These are phyloP conservation scores for Fragum whitleyi DNA, from an alignment of 2,888 invertebrate species.

Conservation along the genomic window DNA sequence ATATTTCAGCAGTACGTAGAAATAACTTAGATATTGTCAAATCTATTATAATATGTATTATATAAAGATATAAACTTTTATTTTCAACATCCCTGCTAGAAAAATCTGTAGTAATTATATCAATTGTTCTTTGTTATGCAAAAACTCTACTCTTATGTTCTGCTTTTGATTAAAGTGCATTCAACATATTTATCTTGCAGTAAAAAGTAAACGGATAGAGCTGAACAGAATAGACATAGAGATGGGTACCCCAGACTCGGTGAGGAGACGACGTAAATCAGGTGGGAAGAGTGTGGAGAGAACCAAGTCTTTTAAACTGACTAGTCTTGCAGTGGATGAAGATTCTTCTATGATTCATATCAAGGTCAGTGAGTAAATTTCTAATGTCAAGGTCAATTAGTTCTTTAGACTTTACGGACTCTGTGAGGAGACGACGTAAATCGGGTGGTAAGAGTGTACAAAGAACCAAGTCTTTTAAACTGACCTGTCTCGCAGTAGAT, in stretches of 20 bases:
- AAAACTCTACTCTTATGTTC: no score
- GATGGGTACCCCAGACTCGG: constrained; percentile 56
- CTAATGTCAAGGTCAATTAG: no score
- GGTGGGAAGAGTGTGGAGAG: constrained; percentile 51
- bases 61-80: no score
- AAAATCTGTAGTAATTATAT: no score
- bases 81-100: no score
- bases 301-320: constrained; percentile 62
- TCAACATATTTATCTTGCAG: constrained; percentile 21
- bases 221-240: constrained; percentile 52
- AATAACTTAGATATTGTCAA: no score
- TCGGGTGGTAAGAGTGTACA: constrained; percentile 53
- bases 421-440: constrained; percentile 35
- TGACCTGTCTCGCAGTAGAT: constrained; percentile 67
- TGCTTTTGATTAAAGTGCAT: no score
- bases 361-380: constrained; percentile 15
- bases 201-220: constrained; percentile 61
- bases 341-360: constrained; percentile 54
- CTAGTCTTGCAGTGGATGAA: constrained; percentile 67
- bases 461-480: constrained; percentile 59
- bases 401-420: no score
- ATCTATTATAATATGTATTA: no score
- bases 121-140: no score
- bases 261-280: constrained; percentile 42
- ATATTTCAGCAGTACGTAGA: no score